Evolutionary conservation across 1,140 invertebrate species (phyloP), one percentile per base, ranked within the genome.

Genomic region (Ostrea denselamellosa): DNA sequence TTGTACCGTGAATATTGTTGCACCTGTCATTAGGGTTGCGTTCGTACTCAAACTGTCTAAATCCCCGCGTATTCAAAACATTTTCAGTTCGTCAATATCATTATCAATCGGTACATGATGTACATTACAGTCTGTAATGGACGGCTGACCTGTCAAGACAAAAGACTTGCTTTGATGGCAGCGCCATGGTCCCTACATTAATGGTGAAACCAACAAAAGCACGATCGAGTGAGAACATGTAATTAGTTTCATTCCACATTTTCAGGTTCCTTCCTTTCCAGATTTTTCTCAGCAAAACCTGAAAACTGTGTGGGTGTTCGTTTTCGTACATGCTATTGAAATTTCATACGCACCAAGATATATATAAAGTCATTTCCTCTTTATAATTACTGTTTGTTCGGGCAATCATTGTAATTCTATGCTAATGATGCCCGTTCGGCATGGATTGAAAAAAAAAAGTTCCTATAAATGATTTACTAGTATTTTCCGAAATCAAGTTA

Each of bases 401-500:
- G 14, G 0, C 28, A 12, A 77, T 4, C 28, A 12, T 34, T 25
- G 68, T 34, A 77, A 77, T 28, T 34, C 9, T 77, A 77, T 77
- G 68, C 25, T 77, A 77, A 77, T 34, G n/a, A 62, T 58, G 8
- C 12, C 22, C 4, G 8, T 22, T 77, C 28, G 4, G 22, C 22
- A 22, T 34, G 22, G 12, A 77, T 34, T 4, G 22, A 77, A 10
- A 77, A 71, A 22, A 22, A 71, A 4, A 71, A 71, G 25, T 71
- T 12, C 25, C 25, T 71, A 28, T 34, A 25, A 12, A 77, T 28
- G 28, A 7, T 14, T 12, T 14, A 28, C 28, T 77, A 22, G 14
- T 77, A 77, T 77, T 77, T 77, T 77, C 68, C 28, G 68, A 77
- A 77, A 77, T 34, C 9, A 14, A 14, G 68, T 28, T 4, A 77